phyloP scores from a whole-genome alignment of 2,888 invertebrate species.

The Halictus ligatus region DNA sequence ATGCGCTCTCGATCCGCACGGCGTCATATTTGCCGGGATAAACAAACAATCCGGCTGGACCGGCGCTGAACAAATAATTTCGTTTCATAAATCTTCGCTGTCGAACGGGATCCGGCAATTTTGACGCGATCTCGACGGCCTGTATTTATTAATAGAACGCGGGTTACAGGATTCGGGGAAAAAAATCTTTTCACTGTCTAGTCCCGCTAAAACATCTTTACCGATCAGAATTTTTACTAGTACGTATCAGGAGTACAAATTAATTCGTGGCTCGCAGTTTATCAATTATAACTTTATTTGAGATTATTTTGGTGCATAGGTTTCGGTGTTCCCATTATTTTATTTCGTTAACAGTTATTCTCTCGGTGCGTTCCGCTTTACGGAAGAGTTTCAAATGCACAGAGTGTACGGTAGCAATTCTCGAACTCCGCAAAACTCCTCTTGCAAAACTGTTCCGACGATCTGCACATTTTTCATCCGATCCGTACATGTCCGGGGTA shows the following conservation, averaged over 20 bases:
- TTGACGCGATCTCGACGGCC: not conserved
- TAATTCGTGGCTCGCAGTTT: not conserved
- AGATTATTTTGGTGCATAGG: not conserved
- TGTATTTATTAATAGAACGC: conserved; percentile 10
- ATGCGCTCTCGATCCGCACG: not conserved
- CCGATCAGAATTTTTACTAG: not conserved
- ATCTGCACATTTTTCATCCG: not conserved
- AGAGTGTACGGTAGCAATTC: not conserved
- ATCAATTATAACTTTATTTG: not conserved
- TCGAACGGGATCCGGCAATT: not conserved
- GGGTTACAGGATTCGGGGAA: not conserved
- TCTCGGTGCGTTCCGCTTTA: not conserved
- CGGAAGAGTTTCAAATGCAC: not conserved
- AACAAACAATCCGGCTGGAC: conserved; percentile 26
- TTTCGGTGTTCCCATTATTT: not conserved
- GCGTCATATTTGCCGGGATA: conserved; percentile 19
- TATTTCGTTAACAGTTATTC: not conserved
- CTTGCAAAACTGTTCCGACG: not conserved
- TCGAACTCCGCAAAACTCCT: not conserved
- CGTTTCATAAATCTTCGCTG: not conserved
- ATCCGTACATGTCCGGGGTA: not conserved
- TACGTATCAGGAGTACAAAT: not conserved
- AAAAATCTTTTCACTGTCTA: not conserved
- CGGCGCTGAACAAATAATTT: conserved; percentile 37
- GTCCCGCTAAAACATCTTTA: not conserved